Percentiles rank a stretch among this genome's conserved stretches.
Evolutionary conservation across 2,888 invertebrate species (phyloP).

Genomic region (Ochropacha duplaris): DNA sequence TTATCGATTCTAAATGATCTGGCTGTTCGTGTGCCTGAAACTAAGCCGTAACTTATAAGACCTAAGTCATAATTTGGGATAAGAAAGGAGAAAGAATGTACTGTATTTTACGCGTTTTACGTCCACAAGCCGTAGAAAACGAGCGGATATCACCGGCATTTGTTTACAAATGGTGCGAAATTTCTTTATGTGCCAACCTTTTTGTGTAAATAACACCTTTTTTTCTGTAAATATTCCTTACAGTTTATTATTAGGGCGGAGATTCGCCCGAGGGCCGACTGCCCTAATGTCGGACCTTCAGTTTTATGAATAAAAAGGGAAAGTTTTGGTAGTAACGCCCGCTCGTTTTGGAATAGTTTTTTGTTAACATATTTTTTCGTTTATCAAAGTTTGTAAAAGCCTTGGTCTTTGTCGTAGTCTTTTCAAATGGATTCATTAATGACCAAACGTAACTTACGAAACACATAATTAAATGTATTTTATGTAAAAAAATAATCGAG

Average conservation of each 20-base stretch:
- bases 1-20: background rate
- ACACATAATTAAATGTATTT: too few species aligned
- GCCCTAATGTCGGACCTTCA: constrained; percentile 13
- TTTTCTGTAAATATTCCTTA: constrained; percentile 33
- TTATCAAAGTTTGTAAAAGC: constrained; percentile 5
- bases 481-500: too few species aligned
- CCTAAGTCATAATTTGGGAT: background rate
- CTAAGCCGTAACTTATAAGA: background rate
- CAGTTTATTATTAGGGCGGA: constrained; percentile 33
- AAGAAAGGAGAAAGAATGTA: constrained; percentile 12
- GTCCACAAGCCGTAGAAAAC: constrained; percentile 25
- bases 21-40: background rate
- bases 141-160: constrained; percentile 28
- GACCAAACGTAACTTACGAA: too few species aligned
- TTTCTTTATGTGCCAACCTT: constrained; percentile 54
- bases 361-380: background rate
- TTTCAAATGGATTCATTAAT: background rate
- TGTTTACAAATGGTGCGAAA: constrained; percentile 58
- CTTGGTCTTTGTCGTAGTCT: background rate
- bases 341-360: background rate
- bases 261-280: constrained; percentile 17
- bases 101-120: constrained; percentile 37
- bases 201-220: constrained; percentile 40
- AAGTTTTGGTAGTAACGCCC: constrained; percentile 14
- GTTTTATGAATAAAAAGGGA: constrained; percentile 16